Conservation (phyloP, 1,140 invertebrate genomes). For the Bombus haemorrhoidalis region DNA sequence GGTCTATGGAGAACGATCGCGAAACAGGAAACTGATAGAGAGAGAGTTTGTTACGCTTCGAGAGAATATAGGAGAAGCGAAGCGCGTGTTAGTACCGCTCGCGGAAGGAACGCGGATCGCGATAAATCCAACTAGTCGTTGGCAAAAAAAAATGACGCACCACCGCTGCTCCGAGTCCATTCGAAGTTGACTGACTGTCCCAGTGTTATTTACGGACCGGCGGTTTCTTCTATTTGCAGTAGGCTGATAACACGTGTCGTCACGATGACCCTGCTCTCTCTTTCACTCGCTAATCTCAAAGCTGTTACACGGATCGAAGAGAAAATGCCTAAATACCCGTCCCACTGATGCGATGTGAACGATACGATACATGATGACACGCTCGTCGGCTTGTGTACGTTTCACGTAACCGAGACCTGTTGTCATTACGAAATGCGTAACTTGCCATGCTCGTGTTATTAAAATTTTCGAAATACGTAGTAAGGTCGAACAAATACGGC, state of each 20-base stretch:
- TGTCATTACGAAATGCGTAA: not conserved
- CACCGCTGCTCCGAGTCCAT: constrained; percentile 17
- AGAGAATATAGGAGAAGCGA: constrained; percentile 8
- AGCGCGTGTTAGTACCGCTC: not conserved
- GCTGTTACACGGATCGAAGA: constrained; percentile 43
- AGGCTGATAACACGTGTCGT: constrained; percentile 59
- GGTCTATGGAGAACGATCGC: not conserved
- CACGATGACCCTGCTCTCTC: constrained; percentile 54
- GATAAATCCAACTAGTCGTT: constrained; percentile 25
- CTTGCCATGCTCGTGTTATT: not conserved
- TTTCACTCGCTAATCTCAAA: constrained; percentile 40
- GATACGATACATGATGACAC: not conserved
- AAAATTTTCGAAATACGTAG: not conserved
- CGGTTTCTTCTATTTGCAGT: constrained; percentile 61
- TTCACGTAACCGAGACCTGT: not conserved
- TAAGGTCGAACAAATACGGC: not conserved
- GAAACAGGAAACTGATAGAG: constrained; percentile 41
- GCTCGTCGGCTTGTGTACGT: not conserved
- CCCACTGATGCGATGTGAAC: not conserved
- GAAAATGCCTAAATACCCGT: constrained; percentile 14
- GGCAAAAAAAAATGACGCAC: constrained; percentile 30
- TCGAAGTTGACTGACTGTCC: constrained; percentile 56
- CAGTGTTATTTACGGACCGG: constrained; percentile 64
- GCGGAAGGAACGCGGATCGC: not conserved
- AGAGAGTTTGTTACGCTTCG: constrained; percentile 12